Conservation (phyloP, 2,888 invertebrate species). For the Andrena bicolor region DNA sequence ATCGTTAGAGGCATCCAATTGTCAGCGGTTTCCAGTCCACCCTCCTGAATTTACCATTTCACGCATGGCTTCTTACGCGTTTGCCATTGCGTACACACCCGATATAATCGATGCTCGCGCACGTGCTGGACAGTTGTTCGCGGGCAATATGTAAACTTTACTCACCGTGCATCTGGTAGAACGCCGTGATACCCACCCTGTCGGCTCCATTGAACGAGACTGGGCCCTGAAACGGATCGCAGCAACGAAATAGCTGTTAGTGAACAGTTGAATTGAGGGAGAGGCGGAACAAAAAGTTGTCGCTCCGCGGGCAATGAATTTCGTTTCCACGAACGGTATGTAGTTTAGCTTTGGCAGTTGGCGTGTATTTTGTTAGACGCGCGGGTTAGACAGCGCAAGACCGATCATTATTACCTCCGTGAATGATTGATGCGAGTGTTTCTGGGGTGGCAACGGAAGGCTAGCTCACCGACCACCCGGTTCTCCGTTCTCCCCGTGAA, state of each 20-base stretch:
- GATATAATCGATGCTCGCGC: background rate
- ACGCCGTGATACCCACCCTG: conserved; percentile 93
- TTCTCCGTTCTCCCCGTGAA: background rate
- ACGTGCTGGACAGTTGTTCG: background rate
- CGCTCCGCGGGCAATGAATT: conserved; percentile 1
- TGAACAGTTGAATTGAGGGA: background rate
- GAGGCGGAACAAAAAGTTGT: background rate
- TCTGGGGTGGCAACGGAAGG: background rate
- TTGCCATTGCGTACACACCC: background rate
- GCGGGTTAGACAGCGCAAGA: background rate
- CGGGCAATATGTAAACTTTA: conserved; percentile 20
- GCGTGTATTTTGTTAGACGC: background rate
- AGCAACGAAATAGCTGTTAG: background rate
- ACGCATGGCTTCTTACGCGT: conserved; percentile 13
- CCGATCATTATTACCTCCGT: conserved; percentile 16
- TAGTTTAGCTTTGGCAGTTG: background rate
- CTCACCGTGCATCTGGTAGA: conserved; percentile 95
- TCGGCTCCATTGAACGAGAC: conserved; percentile 96
- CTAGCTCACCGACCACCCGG: background rate
- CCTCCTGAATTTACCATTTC: conserved; percentile 19
- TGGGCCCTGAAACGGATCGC: conserved; percentile 89
- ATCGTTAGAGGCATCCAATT: conserved; percentile 42
- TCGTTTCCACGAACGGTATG: background rate
- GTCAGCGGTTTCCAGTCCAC: conserved; percentile 43
- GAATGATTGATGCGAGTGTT: conserved; percentile 27